Percentiles rank a stretch among this genome's conserved stretches.
Evolutionary conservation across 2,113 vertebrate genomes (phyloP).

Genomic region (Piprites chloris): DNA sequence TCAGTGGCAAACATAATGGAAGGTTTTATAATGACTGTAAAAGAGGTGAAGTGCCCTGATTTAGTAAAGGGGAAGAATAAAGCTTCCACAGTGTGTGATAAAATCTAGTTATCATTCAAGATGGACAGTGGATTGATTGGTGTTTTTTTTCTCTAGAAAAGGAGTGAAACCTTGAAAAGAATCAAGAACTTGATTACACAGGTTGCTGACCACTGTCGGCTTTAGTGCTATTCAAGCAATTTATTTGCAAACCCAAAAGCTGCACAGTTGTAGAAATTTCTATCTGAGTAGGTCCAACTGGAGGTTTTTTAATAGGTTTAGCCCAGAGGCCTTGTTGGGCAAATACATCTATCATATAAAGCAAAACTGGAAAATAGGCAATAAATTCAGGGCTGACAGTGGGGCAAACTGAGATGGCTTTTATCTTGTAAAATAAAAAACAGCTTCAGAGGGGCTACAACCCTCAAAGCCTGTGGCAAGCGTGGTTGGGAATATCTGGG

Average conservation of each 20-base stretch:
- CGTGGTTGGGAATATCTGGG: background rate
- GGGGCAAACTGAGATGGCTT: background rate
- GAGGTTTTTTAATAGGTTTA: background rate
- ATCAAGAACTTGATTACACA: background rate
- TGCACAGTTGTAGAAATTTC: background rate
- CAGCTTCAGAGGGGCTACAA: rapidly evolving
- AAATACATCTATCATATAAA: background rate
- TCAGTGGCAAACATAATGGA: background rate
- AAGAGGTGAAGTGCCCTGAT: background rate
- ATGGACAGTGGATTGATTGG: background rate
- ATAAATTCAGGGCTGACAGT: background rate
- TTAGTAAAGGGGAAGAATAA: background rate
- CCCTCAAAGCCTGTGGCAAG: background rate
- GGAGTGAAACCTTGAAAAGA: background rate
- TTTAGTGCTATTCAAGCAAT: background rate
- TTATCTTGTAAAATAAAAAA: background rate
- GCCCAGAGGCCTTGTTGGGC: background rate
- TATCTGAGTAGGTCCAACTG: background rate
- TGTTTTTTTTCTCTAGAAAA: background rate
- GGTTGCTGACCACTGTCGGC: background rate
- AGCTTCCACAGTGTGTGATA: background rate
- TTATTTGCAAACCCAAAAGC: background rate
- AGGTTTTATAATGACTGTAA: background rate
- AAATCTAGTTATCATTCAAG: background rate
- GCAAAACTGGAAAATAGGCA: background rate